Conservation (phyloP, 1,140 invertebrate genomes). For the Thaumetopoea pityocampa region DNA sequence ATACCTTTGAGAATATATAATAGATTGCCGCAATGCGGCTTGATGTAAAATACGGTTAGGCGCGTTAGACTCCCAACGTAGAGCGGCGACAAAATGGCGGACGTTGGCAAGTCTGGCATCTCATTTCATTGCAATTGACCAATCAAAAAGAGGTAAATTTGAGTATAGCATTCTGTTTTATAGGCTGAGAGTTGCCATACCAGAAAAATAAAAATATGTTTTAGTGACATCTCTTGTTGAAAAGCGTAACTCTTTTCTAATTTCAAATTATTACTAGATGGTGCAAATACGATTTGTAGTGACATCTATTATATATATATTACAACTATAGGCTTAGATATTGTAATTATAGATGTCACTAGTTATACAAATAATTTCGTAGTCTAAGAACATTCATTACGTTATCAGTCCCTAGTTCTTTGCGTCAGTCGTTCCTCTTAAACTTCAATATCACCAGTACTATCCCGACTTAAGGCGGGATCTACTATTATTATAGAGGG, state of each 20-base stretch:
- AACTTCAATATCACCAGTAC: too few relatives aligned
- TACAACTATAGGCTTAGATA: too few relatives aligned
- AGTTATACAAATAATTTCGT: too few relatives aligned
- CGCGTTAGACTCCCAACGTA: constrained; percentile 5
- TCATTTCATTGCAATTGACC: constrained; percentile 32
- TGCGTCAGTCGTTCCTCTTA: too few relatives aligned
- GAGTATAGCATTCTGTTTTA: constrained; percentile 47
- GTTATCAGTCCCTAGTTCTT: too few relatives aligned
- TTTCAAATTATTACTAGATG: constrained; percentile 26
- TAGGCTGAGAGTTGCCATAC: constrained; percentile 45
- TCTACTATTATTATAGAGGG: too few relatives aligned
- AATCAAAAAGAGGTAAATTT: constrained; percentile 60
- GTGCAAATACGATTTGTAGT: neutral
- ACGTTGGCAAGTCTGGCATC: constrained; percentile 22
- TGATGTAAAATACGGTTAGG: constrained; percentile 32
- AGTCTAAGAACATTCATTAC: too few relatives aligned
- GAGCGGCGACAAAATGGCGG: constrained; percentile 54
- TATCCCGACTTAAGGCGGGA: too few relatives aligned
- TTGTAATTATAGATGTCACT: too few relatives aligned
- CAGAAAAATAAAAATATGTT: constrained; percentile 7
- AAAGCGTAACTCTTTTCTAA: constrained; percentile 7
- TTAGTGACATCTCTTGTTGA: constrained; percentile 18
- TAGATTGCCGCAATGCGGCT: constrained; percentile 54
- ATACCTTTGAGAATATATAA: constrained; percentile 39
- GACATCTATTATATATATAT: constrained; percentile 4